phyloP scores from a whole-genome alignment of 2,113 vertebrate genomes.

The Hippocampus barbouri region DNA sequence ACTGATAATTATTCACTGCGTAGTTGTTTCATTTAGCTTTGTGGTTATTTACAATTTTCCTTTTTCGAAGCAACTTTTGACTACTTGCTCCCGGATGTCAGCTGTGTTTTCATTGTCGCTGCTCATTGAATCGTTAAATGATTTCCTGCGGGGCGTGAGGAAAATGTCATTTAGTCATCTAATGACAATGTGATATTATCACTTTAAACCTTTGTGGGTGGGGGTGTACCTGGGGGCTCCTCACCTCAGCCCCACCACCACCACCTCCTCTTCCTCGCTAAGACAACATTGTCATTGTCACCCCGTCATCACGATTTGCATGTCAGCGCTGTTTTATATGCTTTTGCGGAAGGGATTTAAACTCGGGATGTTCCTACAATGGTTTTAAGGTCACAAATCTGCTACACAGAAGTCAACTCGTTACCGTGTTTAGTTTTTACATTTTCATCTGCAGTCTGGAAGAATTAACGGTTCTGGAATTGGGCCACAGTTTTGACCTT shows the following conservation, averaged over 20 bases:
- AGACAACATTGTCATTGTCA: constrained; percentile 48
- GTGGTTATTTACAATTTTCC: too few species aligned
- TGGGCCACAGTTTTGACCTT: too few species aligned
- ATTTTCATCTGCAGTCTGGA: too few species aligned
- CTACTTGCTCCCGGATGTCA: constrained; percentile 6
- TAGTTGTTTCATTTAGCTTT: too few species aligned
- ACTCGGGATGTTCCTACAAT: constrained; percentile 25
- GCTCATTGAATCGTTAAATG: constrained; percentile 44
- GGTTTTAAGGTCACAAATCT: background rate
- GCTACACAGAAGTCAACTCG: too few species aligned
- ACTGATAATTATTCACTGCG: too few species aligned
- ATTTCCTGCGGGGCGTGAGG: constrained; percentile 34
- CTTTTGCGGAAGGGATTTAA: constrained; percentile 9
- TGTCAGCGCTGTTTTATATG: constrained; percentile 20
- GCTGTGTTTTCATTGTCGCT: constrained; percentile 14
- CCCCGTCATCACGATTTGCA: constrained; percentile 41
- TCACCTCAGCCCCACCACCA: constrained; percentile 11
- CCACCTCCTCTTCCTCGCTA: constrained; percentile 8
- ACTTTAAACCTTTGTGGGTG: constrained; percentile 19
- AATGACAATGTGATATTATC: constrained; percentile 44
- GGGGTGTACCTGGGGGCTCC: constrained; percentile 12
- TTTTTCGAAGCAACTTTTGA: background rate
- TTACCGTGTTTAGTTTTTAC: too few species aligned
- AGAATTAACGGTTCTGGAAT: too few species aligned
- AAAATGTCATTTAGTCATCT: constrained; percentile 37